phyloP scores from a whole-genome alignment of 2,888 invertebrate species.

The Drosophila antonietae region DNA sequence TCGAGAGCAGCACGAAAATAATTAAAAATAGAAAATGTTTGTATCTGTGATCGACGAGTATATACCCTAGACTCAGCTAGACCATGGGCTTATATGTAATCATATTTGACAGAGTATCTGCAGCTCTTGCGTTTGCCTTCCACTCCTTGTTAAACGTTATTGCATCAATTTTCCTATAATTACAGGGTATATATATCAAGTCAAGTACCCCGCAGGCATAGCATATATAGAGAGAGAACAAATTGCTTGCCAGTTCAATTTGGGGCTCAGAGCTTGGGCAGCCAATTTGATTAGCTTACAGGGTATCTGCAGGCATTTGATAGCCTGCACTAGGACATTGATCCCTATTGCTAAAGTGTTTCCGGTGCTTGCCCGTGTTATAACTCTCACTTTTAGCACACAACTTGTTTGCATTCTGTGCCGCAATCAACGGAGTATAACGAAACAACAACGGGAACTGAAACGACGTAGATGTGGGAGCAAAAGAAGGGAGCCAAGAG shows the following conservation, averaged over 20 bases:
- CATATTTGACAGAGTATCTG: too few species aligned
- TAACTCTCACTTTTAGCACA: constrained; percentile 51
- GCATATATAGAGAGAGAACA: not conserved
- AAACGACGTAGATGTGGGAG: not conserved
- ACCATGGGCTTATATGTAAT: too few species aligned
- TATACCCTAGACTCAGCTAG: not conserved
- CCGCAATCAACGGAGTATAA: constrained; percentile 40
- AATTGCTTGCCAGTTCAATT: not conserved
- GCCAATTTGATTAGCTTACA: not conserved
- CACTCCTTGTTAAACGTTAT: not conserved
- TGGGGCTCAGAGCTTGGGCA: not conserved
- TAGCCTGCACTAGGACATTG: constrained; percentile 25
- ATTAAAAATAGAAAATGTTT: not conserved
- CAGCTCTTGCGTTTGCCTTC: too few species aligned
- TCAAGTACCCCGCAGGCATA: not conserved
- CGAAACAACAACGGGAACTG: constrained; percentile 11
- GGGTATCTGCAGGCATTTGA: constrained; percentile 10
- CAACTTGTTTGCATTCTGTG: constrained; percentile 52
- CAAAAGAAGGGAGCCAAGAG: not conserved
- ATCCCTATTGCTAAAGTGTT: constrained; percentile 14
- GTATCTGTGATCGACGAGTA: not conserved
- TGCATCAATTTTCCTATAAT: not conserved
- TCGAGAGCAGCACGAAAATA: not conserved
- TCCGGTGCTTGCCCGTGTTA: constrained; percentile 21
- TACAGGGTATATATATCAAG: not conserved